Base-by-base conservation (phyloP, 1,140 invertebrate species). In the Drosophila takahashii region DNA sequence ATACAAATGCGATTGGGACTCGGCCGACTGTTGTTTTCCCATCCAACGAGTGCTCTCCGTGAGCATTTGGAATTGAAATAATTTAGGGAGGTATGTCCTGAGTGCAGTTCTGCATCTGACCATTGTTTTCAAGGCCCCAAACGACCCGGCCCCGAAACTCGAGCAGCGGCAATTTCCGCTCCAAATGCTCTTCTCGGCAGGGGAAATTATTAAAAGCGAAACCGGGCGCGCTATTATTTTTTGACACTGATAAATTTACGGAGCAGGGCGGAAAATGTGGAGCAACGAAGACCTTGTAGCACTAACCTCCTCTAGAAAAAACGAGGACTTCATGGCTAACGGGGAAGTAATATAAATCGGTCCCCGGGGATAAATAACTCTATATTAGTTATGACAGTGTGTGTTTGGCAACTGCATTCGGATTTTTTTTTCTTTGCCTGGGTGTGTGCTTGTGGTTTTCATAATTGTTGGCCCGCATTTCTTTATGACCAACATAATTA, bases 171-270 rank as follows among this genome's bases (percentile, higher is more conserved):
- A 89, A 87, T 89, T 89, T 89, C 84, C 84, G 84, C 84, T 89
- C 84, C 85, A 89, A 74, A 89, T 90, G 65, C 73, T 79, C 57
- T 16, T 61, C 77, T 77, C 79, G 75, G 75, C 79, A 79, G 76
- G 84, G 84, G 84, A 90, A 89, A 89, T 89, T 89, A 89, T 89
- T 89, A 89, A 89, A 89, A 87, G 85, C 86, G 85, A 89, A 84
- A 89, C 77, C 80, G 73, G 76, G 85, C 57, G 83, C 71, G 79
- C 84, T 90, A 90, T 89, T 89, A 89, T 70, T 89, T 89, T 89
- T 80, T 89, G 84, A 89, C 84, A 89, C 84, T 89, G 84, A 89
- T 89, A 89, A 84, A 89, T 89, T 90, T 89, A 73, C 84, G 72
- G 42, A 45, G 34, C 64, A 22, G 48, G 5, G 2, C n/a, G 5